Evolutionary conservation across 1,140 invertebrate species (phyloP).

Genomic region (Leptopilina boulardi): DNA sequence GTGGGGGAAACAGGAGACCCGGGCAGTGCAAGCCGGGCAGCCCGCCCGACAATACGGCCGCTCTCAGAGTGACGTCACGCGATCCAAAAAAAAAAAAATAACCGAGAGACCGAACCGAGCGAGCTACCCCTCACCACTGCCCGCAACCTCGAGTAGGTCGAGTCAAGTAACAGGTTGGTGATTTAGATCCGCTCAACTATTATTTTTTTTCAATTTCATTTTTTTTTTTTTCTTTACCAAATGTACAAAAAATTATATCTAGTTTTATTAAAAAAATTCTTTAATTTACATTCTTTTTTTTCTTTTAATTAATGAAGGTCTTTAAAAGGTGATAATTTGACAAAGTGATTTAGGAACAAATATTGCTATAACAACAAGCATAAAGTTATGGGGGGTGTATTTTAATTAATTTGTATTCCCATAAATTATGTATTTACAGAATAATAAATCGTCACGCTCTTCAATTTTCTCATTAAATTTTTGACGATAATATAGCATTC

Average conservation of each 20-base stretch:
- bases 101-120: constrained; percentile 42
- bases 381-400: too few relatives aligned
- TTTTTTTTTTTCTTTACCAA: background rate
- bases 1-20: constrained; percentile 66
- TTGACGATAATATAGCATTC: too few relatives aligned
- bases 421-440: too few relatives aligned
- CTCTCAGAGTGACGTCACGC: constrained; percentile 45
- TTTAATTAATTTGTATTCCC: too few relatives aligned
- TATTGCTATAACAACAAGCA: too few relatives aligned
- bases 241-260: background rate
- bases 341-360: too few relatives aligned
- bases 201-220: background rate
- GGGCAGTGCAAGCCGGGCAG: constrained; percentile 75
- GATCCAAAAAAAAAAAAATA: constrained; percentile 9
- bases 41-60: constrained; percentile 71
- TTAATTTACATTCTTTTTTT: too few relatives aligned
- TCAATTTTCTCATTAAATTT: too few relatives aligned
- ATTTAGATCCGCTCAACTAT: constrained; percentile 51
- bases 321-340: too few relatives aligned
- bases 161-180: constrained; percentile 75
- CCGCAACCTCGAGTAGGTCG: constrained; percentile 52
- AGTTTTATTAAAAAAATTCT: too few relatives aligned
- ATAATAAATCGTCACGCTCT: too few relatives aligned
- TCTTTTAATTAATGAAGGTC: too few relatives aligned
- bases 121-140: constrained; percentile 49